These are phyloP conservation scores for Sternarchorhynchus goeldii DNA, from an alignment of 2,797 vertebrate species.

Conservation along the genomic window DNA sequence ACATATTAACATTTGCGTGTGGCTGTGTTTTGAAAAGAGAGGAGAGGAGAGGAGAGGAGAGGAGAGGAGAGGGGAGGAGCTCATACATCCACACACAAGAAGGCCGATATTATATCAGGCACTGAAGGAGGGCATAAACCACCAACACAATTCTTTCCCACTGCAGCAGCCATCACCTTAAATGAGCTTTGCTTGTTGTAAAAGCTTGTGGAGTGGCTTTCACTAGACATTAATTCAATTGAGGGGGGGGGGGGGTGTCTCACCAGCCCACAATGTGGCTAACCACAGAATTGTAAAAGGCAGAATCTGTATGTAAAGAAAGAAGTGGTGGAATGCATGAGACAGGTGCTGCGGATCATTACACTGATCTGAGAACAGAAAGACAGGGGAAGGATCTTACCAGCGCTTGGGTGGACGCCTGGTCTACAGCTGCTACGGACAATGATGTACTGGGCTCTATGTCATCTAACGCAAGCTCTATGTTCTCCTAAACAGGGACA, in stretches of 20 bases:
- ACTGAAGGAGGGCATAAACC: not conserved
- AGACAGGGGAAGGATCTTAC: constrained; percentile 74
- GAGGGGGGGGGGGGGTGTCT: not conserved
- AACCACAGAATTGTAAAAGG: not conserved
- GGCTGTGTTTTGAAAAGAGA: not conserved
- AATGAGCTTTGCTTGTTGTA: not conserved
- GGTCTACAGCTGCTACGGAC: constrained; percentile 91
- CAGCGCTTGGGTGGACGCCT: constrained; percentile 92
- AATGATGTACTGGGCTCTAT: constrained; percentile 82
- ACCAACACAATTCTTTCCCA: not conserved
- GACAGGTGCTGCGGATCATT: constrained; percentile 9
- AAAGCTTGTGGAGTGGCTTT: constrained; percentile 5
- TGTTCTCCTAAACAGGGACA: constrained; percentile 89
- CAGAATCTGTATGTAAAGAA: not conserved
- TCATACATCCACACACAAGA: not conserved
- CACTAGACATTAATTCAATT: constrained; percentile 11
- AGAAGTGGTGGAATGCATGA: constrained; percentile 6
- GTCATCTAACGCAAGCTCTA: constrained; percentile 93
- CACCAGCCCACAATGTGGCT: constrained; percentile 1
- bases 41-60: not conserved
- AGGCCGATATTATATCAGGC: not conserved
- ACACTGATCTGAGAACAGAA: not conserved
- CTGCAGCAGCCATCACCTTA: not conserved
- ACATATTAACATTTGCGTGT: constrained; percentile 15
- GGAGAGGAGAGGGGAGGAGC: not conserved